These are phyloP conservation scores for Scartelaos histophorus DNA, from an alignment of 2,113 vertebrate genomes.

Conservation along the genomic window DNA sequence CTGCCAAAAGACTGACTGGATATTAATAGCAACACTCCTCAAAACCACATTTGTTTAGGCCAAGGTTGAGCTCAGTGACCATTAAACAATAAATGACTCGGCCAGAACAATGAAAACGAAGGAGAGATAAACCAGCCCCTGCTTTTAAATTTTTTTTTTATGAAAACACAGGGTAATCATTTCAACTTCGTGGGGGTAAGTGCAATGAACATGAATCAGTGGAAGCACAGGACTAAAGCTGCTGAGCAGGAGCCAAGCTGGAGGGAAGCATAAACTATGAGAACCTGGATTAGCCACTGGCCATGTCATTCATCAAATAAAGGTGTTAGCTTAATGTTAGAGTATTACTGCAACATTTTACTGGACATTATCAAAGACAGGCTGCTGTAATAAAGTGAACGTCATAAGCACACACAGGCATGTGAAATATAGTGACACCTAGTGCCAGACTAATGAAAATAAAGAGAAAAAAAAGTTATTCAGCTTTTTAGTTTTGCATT, in stretches of 20 bases:
- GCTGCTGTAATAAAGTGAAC: neutral
- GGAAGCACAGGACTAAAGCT: slow-evolving; percentile 27
- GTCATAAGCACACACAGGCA: neutral
- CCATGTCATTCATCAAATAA: neutral
- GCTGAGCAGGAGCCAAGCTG: slow-evolving; percentile 33
- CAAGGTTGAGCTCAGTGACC: no score
- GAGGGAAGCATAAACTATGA: slow-evolving; percentile 40
- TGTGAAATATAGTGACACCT: slow-evolving; percentile 45
- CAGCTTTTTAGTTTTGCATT: no score
- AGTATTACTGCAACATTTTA: neutral
- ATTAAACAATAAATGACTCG: no score
- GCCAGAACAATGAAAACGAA: slow-evolving; percentile 39
- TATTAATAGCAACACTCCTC: slow-evolving; percentile 73
- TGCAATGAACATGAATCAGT: no score
- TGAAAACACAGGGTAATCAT: slow-evolving; percentile 54
- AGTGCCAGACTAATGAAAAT: slow-evolving; percentile 5
- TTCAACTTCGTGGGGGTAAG: slow-evolving; percentile 38
- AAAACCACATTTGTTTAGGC: slow-evolving; percentile 73
- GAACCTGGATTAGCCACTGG: neutral
- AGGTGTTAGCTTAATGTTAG: slow-evolving; percentile 7
- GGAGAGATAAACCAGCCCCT: slow-evolving; percentile 49
- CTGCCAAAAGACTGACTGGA: slow-evolving; percentile 66
- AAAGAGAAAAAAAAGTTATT: no score
- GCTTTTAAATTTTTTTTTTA: slow-evolving; percentile 30
- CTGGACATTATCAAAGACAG: neutral